Evolutionary conservation across 2,113 vertebrate genomes (phyloP), one percentile per base, ranked within the genome.

Genomic region (Stigmatopora nigra): DNA sequence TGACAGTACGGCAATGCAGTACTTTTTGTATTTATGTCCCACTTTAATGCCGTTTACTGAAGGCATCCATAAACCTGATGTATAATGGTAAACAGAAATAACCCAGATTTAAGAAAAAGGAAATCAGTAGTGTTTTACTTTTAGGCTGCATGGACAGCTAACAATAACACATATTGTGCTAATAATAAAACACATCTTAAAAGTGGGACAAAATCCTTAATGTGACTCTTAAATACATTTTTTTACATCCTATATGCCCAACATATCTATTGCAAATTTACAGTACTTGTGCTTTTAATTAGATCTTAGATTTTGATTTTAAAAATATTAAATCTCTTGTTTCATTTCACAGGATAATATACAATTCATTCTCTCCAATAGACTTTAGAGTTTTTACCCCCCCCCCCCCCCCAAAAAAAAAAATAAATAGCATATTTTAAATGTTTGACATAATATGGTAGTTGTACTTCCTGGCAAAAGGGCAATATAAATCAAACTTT

Each of bases 201-300:
- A 77, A 44, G 70, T 58, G 65, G 66, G 67, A 78, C 56, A 62
- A 62, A 52, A 5, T 45, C n/a, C 44, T 61, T 14, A 61, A 22
- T 3, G 25, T 38, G 31, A 64, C 2, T 64, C 8, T 63, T 49
- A 48, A 64, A 19, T 51, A 52, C 31, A 51, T 5, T 8, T 47
- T 15, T 20, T 64, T 64, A 19, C 7, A 57, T 73, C 67, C 68
- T 55, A 58, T 70, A 77, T 70, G 73, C 68, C 66, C 61, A 72
- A 55, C 67, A 76, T 75, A 70, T 41, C 17, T 80, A 85, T 88
- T 83, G 82, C 77, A 65, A 82, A 74, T 78, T 83, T 87, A 83
- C 77, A 81, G 78, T 80, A 67, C 36, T 65, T 89, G 88, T 90
- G 88, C 87, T 87, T 87, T 76, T 76, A 70, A 48, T 79, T 78